A percentile compares a stretch with the other conserved stretches of the same genome.
Evolutionary conservation across 2,888 invertebrate species (phyloP).

Genomic region (Colletes collaris): DNA sequence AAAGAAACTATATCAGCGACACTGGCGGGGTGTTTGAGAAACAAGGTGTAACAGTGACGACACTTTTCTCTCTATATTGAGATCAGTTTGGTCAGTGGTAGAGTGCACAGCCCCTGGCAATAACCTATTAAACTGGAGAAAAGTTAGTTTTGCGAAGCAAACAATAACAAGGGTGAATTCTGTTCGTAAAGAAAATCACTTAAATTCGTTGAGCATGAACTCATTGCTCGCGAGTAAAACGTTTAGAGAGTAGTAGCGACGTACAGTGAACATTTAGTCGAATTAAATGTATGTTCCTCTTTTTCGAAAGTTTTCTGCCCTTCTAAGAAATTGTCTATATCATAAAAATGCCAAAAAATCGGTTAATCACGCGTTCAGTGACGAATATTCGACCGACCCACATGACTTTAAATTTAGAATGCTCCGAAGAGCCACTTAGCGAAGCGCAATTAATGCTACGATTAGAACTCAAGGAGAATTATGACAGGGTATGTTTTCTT

Average conservation of each 20-base stretch:
- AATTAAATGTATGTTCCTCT: conserved; percentile 22
- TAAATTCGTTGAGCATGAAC: not conserved
- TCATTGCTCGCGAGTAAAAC: not conserved
- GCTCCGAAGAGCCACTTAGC: conserved; percentile 83
- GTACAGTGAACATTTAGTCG: not conserved
- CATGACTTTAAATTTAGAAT: conserved; percentile 82
- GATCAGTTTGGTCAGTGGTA: not conserved
- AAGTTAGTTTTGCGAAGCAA: not conserved
- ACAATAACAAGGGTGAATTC: too few species aligned
- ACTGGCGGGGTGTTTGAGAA: too few species aligned
- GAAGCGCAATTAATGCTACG: conserved; percentile 79
- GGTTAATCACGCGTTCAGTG: conserved; percentile 73
- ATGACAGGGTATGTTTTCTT: conserved; percentile 70
- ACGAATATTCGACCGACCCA: conserved; percentile 72
- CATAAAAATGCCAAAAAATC: conserved; percentile 71
- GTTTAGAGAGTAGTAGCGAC: not conserved
- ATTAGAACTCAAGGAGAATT: conserved; percentile 78
- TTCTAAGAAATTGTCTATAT: not conserved
- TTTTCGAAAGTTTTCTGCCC: not conserved
- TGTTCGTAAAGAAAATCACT: not conserved
- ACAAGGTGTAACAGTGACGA: too few species aligned
- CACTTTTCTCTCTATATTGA: not conserved
- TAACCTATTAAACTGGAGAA: not conserved
- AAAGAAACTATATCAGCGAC: too few species aligned
- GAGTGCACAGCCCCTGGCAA: not conserved